Base-by-base conservation (phyloP, 2,888 invertebrate genomes). In the Tenthredo scrophulariae region DNA sequence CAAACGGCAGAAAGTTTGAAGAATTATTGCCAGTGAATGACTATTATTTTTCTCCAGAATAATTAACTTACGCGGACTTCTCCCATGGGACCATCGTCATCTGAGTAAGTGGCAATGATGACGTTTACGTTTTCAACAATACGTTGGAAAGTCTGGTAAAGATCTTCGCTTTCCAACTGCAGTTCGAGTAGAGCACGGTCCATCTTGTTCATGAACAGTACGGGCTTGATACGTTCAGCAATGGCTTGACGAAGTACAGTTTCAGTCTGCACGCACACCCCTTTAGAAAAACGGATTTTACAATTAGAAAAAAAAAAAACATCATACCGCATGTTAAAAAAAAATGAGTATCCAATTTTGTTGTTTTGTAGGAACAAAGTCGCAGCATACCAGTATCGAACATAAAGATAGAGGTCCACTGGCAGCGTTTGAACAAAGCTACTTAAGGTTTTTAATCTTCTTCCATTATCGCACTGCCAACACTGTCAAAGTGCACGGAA, bases 121-220 rank as follows among this genome's bases (percentile, higher is more conserved):
- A 99, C 99, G 95, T 99, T 99, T 84, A 99, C 98, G 93, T 99
- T 99, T 94, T 99, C 99, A 91, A 99, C 99, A 93, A 99, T 99
- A 95, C 99, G 97, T 94, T 99, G 99, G 97, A 99, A 99, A 91
- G 98, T 99, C 94, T 99, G 99, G 95, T 98, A 99, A 85, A 99
- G 95, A 93, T 99, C 98, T 94, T 99, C 99, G 88, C 97, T 96
- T 87, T 98, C 99, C 91, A 99, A 94, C 93, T 99, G 99, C 93
- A 99, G 95, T 94, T 99, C 99, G 62, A 99, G 95, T 86, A 99
- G 95, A 89, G 99, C 99, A 90, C 99, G 97, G 95, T 99, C 99
- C 99, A 99, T 99, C 95, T 99, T 99, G 97, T 99, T 99, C 99
- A 99, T 99, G 97, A 99, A 99, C 91, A 99, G 95, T 90, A 99